These are phyloP conservation scores for Helobdella robusta DNA, from an alignment of 2,888 invertebrate genomes.

Conservation along the genomic window DNA sequence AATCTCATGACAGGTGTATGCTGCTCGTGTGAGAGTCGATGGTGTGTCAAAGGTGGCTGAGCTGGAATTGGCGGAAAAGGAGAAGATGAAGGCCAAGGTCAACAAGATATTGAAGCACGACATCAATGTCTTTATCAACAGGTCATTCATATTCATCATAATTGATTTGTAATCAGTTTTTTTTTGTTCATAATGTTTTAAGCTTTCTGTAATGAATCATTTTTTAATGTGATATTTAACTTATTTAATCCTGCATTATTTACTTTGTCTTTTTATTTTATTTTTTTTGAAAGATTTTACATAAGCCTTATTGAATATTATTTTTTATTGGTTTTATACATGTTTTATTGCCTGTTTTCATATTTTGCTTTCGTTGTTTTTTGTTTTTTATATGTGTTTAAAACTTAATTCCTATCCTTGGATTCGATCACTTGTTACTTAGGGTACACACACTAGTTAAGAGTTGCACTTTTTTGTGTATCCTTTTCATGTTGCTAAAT, in stretches of 20 bases:
- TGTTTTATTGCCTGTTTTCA: neutral
- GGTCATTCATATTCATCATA: constrained; percentile 49
- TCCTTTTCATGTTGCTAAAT: no score
- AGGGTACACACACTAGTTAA: neutral
- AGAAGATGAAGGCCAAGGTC: constrained; percentile 99
- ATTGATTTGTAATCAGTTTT: no score
- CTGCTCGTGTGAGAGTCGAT: constrained; percentile 67
- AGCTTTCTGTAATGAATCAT: neutral
- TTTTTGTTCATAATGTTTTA: neutral
- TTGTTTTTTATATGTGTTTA: no score
- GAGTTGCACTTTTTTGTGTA: no score
- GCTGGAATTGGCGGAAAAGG: constrained; percentile 90
- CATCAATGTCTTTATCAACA: constrained; percentile 94
- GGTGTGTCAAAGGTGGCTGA: constrained; percentile 75
- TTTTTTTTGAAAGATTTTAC: no score
- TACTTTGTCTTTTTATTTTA: neutral
- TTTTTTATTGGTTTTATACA: neutral
- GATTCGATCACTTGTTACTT: no score
- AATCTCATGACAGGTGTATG: constrained; percentile 60
- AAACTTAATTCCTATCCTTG: no score
- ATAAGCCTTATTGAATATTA: no score
- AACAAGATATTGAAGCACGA: constrained; percentile 86
- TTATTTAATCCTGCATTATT: neutral
- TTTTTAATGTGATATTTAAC: neutral
- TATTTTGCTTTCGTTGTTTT: no score